Evolutionary conservation across 2,888 invertebrate species (phyloP), one percentile per base, ranked within the genome.

Genomic region (Cerastis rubricosa): DNA sequence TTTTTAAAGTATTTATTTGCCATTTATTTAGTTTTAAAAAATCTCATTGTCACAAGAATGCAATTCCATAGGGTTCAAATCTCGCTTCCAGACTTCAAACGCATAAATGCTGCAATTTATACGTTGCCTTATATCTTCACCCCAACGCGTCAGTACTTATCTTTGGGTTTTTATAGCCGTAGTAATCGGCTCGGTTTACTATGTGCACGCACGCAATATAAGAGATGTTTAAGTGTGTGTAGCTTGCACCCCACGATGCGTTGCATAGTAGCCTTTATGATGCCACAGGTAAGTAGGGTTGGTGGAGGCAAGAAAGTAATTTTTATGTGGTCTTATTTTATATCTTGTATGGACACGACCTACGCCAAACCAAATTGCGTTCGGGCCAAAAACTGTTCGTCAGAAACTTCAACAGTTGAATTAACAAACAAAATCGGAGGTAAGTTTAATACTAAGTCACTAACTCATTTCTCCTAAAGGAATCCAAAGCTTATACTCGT

Each of bases 201-300:
- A 72, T 84, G 63, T 80, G 76, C 78, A 88, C 84, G 84, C 86
- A 85, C 75, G 83, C 83, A 54, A 80, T 71, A 71, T 45, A 68
- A 69, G 40, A 84, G 67, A 78, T 72, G 63, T 66, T 66, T 81
- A 77, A 78, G 81, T 71, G 78, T 80, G 86, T 84, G 85, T 89
- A 84, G 79, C 69, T 65, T 89, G 88, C 89, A 90, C 84, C 87
- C 86, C 77, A 78, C 45, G 68, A 61, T 76, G 79, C 75, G 63
- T 76, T 87, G 88, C 82, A 87, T 83, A 87, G 87, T 89, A 86
- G 88, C 87, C 83, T 89, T 83, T 86, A 89, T 85, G 86, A 89
- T 83, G 75, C 87, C 80, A 87, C 88, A 89, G 87, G 85, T 89
- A 85, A 22, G 68, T 80, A 89, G 83, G 86, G 82, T 76, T 90